Evolutionary conservation across 2,888 invertebrate genomes (phyloP).

Genomic region (Blastobasis adustella): DNA sequence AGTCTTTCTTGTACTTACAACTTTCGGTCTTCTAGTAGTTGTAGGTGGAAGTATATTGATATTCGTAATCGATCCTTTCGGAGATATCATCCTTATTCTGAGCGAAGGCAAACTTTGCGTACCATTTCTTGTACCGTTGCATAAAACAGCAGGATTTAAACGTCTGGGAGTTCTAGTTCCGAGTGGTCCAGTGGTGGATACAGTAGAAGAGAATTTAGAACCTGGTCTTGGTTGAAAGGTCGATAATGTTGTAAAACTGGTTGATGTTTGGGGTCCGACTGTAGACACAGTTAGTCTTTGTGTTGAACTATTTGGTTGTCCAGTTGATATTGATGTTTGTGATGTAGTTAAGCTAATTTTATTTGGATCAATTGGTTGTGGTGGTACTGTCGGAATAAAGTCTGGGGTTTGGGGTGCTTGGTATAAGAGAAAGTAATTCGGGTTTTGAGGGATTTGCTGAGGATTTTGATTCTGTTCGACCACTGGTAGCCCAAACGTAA

Average conservation of each 20-base stretch:
- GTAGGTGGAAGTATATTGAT: conserved; percentile 38
- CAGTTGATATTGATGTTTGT: not conserved
- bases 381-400: no score
- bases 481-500: not conserved
- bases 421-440: no score
- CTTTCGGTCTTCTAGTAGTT: not conserved
- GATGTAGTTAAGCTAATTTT: conserved; percentile 1
- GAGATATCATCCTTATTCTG: conserved; percentile 48
- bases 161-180: not conserved
- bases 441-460: conserved; percentile 14
- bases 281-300: conserved; percentile 2
- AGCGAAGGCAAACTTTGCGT: conserved; percentile 20
- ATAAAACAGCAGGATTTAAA: not conserved
- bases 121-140: no score
- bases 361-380: not conserved
- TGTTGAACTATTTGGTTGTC: not conserved
- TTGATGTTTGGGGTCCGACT: conserved; percentile 2
- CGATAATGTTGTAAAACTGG: conserved; percentile 4
- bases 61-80: conserved; percentile 50
- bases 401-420: no score
- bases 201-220: not conserved
- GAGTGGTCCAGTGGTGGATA: not conserved
- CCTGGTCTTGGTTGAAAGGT: conserved; percentile 1
- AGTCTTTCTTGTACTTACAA: conserved; percentile 7
- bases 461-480: not conserved